Percentiles rank a stretch among this genome's conserved stretches.
These are phyloP conservation scores for Strigamia crassipes DNA, from an alignment of 2,888 invertebrate species.

Conservation along the genomic window DNA sequence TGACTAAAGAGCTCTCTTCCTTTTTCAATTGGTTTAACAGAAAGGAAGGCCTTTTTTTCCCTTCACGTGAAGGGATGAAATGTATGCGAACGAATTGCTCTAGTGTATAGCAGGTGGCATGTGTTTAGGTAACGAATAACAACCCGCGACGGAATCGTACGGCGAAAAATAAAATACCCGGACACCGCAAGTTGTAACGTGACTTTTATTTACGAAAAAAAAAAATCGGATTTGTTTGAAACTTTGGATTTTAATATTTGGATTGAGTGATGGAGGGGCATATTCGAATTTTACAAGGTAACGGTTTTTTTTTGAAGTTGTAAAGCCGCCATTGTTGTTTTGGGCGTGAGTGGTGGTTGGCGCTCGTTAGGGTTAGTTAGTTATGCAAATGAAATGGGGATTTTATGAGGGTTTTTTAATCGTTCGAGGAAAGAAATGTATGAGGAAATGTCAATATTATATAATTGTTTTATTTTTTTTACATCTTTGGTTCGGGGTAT, in stretches of 20 bases:
- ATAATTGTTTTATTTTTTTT: no score
- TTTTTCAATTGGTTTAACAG: slow-evolving; percentile 25
- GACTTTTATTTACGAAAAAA: background rate
- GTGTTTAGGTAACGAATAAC: background rate
- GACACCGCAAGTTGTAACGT: background rate
- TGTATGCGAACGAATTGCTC: background rate
- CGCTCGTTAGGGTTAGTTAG: background rate
- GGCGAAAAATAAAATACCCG: background rate
- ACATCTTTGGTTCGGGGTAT: no score
- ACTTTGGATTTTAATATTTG: background rate
- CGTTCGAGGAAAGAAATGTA: background rate
- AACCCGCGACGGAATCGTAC: background rate
- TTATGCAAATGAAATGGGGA: background rate
- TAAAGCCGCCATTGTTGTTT: background rate
- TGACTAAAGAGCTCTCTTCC: slow-evolving; percentile 31
- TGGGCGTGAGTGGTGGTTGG: background rate
- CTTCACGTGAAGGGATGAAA: slow-evolving; percentile 10
- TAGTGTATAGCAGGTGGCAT: slow-evolving; percentile 8
- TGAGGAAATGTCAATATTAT: background rate
- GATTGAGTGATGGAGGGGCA: slow-evolving; percentile 12
- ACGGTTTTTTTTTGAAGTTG: background rate
- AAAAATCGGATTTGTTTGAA: no score
- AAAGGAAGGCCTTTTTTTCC: background rate
- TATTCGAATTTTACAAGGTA: slow-evolving; percentile 43
- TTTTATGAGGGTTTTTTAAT: background rate